These are phyloP conservation scores for Tipula vernalis DNA, from an alignment of 2,888 invertebrate species.

Conservation along the genomic window DNA sequence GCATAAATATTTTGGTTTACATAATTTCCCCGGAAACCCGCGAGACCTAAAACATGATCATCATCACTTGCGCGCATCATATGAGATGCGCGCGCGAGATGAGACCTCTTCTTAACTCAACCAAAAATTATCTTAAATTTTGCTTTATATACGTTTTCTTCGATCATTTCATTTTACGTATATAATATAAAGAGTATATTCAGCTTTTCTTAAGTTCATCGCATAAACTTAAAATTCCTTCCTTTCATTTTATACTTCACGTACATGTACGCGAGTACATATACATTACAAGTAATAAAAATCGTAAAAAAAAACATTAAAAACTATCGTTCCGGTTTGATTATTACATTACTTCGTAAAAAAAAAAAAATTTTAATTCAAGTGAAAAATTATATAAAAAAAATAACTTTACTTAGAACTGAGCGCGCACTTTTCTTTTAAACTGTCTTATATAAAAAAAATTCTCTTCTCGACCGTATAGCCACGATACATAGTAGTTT, in stretches of 20 bases:
- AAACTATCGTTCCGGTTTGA: conserved; percentile 1
- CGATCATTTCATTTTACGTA: neutral
- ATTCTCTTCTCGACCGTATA: neutral
- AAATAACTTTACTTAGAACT: neutral
- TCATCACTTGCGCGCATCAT: neutral
- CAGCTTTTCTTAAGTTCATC: neutral
- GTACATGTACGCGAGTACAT: neutral
- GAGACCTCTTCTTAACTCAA: neutral
- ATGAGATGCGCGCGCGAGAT: neutral
- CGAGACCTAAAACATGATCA: neutral
- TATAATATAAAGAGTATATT: neutral
- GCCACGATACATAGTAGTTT: neutral
- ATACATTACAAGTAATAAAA: neutral
- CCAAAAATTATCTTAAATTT: neutral
- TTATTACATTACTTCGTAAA: neutral
- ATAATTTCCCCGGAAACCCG: neutral
- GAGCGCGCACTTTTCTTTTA: neutral
- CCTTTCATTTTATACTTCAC: neutral
- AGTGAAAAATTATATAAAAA: neutral
- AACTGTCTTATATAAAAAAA: neutral
- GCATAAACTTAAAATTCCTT: neutral
- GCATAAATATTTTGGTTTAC: neutral
- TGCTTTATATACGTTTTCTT: neutral
- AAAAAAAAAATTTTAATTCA: neutral
- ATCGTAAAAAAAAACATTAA: neutral